phyloP scores from a whole-genome alignment of 2,888 invertebrate species.

The Phyto melanocephala region DNA sequence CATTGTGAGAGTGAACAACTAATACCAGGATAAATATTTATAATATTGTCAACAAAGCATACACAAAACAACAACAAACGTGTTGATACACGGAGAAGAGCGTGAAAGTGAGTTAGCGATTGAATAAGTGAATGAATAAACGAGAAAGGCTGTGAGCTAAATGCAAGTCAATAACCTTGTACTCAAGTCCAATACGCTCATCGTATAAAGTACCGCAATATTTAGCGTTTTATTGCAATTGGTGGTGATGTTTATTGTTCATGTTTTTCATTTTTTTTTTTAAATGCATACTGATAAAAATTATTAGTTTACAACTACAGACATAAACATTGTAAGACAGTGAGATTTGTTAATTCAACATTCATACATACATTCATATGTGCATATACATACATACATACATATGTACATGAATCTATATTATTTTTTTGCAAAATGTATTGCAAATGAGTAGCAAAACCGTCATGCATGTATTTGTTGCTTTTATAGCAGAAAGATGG shows the following conservation, averaged over 20 bases:
- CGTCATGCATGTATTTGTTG: slow-evolving; percentile 35
- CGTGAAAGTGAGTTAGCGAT: slow-evolving; percentile 62
- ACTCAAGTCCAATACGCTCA: slow-evolving; percentile 34
- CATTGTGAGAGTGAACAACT: slow-evolving; percentile 14
- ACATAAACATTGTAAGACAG: slow-evolving; percentile 36
- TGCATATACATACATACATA: slow-evolving; percentile 15
- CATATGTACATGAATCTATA: not conserved
- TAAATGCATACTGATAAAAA: slow-evolving; percentile 41
- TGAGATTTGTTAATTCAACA: slow-evolving; percentile 38
- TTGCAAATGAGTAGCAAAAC: slow-evolving; percentile 53
- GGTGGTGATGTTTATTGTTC: slow-evolving; percentile 16
- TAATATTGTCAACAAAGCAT: slow-evolving; percentile 16
- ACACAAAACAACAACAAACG: slow-evolving; percentile 65
- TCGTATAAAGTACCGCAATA: slow-evolving; percentile 57
- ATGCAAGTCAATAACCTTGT: slow-evolving; percentile 61
- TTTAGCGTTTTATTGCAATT: slow-evolving; percentile 56
- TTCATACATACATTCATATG: slow-evolving; percentile 29
- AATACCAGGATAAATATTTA: not conserved
- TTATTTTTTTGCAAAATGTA: slow-evolving; percentile 52
- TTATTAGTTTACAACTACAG: slow-evolving; percentile 46
- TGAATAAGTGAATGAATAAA: slow-evolving; percentile 9
- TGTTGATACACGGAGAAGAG: slow-evolving; percentile 14
- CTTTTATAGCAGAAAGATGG: slow-evolving; percentile 44
- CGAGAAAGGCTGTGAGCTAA: not conserved
- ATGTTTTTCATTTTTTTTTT: slow-evolving; percentile 19